Base-by-base conservation (phyloP, 23 tunicate species). In the Botrylloides violaceus region DNA sequence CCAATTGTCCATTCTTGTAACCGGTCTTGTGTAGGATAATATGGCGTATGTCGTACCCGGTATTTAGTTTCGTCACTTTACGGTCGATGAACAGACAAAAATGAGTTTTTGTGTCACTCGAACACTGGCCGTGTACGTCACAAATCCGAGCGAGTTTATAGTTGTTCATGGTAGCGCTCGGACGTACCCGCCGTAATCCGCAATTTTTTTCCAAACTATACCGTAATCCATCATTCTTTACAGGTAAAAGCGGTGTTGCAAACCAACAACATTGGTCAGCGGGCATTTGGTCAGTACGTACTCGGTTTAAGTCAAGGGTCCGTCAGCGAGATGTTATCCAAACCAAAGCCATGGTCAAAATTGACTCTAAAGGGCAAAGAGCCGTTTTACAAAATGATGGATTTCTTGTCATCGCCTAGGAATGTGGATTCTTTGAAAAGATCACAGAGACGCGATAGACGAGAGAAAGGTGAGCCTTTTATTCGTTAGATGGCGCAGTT, bases 271-370 rank as follows among this genome's bases (percentile, higher is more conserved):
- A 68, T 68, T 5, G 74, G 74, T 18, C 74, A 68, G 57, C 35
- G 74, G 58, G 74, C 74, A 0, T 68, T 68, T 28, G 74, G 74
- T 22, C 74, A 68, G 28, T 68, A 68, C 58, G 74, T 68, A n/a
- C 47, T 68, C 15, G 74, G 74, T 20, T 1, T 68, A 1, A 68
- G 74, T 29, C 74, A 68, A 21, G 74, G 74, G 6, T 68, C 74
- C 0, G 74, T 68, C 26, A 68, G 74, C 59, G 74, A 68, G n/a
- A 68, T 68, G 1, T 21, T 68, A 28, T 68, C 74, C 56, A 68
- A 68, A 36, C 74, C 74, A 6, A 68, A 68, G 36, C 74, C 74
- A 0, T 68, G 74, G 74, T 68, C 74, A 9, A 68, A 68, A 36
- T 39, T 68, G 24, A 68, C 74, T 15, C 36, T 18, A 31, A 68